Conservation (phyloP, 2,113 vertebrate species). For the Hypanus sabinus region DNA sequence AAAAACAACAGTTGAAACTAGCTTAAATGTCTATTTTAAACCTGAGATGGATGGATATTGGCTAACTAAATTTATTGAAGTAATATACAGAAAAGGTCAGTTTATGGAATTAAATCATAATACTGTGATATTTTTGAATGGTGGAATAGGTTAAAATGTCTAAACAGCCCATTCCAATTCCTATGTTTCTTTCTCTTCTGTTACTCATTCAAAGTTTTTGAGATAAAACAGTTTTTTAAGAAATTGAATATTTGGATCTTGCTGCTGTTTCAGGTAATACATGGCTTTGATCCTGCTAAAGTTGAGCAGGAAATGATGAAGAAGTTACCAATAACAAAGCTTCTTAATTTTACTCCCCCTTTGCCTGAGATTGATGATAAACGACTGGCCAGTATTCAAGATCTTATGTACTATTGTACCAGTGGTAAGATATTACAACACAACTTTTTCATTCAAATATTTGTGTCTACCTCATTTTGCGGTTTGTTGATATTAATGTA, state of each 20-base stretch:
- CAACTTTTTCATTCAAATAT: too few relatives aligned
- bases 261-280: conserved; percentile 52
- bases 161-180: too few relatives aligned
- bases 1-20: too few relatives aligned
- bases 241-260: background rate
- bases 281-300: conserved; percentile 59
- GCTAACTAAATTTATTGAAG: too few relatives aligned
- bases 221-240: background rate
- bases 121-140: too few relatives aligned
- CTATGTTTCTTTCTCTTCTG: background rate
- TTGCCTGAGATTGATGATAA: conserved; percentile 46
- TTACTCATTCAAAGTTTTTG: background rate
- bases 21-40: too few relatives aligned
- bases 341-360: conserved; percentile 54
- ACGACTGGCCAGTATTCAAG: conserved; percentile 61
- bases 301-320: conserved; percentile 71
- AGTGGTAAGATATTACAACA: conserved; percentile 55
- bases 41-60: too few relatives aligned
- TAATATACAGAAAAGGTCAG: too few relatives aligned
- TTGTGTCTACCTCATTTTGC: background rate
- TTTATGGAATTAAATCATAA: too few relatives aligned
- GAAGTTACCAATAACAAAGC: conserved; percentile 55
- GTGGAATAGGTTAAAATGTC: too few relatives aligned
- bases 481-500: background rate
- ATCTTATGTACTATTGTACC: conserved; percentile 73